A percentile compares a stretch with the other conserved stretches of the same genome.
phyloP scores from a whole-genome alignment of 2,888 invertebrate genomes.

The Ennomos fuscantarius region DNA sequence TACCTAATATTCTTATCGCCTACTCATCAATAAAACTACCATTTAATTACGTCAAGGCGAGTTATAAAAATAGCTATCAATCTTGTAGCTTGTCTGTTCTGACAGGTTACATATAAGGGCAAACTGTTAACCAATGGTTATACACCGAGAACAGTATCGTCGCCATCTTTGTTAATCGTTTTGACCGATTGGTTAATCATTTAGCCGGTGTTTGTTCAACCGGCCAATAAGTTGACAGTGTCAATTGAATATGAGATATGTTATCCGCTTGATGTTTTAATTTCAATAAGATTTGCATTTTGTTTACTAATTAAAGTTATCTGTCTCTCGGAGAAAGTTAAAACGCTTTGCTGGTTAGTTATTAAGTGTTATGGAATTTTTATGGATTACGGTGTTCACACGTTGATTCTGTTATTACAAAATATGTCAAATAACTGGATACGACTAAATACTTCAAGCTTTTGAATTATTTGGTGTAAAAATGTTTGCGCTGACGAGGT shows the following conservation, averaged over 20 bases:
- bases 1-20: slow-evolving; percentile 8
- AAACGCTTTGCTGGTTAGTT: slow-evolving; percentile 8
- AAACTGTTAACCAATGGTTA: slow-evolving; percentile 26
- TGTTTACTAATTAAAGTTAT: slow-evolving; percentile 12
- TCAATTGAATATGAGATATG: slow-evolving; percentile 2
- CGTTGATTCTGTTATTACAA: slow-evolving; percentile 1
- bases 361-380: slow-evolving; percentile 18
- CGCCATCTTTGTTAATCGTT: slow-evolving; percentile 23
- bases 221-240: slow-evolving; percentile 25
- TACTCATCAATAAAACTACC: slow-evolving; percentile 10
- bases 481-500: too few species aligned
- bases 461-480: too few species aligned
- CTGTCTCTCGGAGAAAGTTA: slow-evolving; percentile 16
- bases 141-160: slow-evolving; percentile 11
- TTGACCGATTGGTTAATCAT: slow-evolving; percentile 23
- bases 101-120: slow-evolving; percentile 29
- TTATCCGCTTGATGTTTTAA: slow-evolving; percentile 16
- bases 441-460: too few species aligned
- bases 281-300: slow-evolving; percentile 24
- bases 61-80: slow-evolving; percentile 26
- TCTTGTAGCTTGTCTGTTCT: slow-evolving; percentile 22
- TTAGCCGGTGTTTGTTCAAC: slow-evolving; percentile 9
- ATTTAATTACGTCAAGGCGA: slow-evolving; percentile 16
- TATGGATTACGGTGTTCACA: slow-evolving; percentile 16
- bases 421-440: slow-evolving; percentile 2